Evolutionary conservation across 2,113 vertebrate genomes (phyloP).

Genomic region (Podarcis cretensis): DNA sequence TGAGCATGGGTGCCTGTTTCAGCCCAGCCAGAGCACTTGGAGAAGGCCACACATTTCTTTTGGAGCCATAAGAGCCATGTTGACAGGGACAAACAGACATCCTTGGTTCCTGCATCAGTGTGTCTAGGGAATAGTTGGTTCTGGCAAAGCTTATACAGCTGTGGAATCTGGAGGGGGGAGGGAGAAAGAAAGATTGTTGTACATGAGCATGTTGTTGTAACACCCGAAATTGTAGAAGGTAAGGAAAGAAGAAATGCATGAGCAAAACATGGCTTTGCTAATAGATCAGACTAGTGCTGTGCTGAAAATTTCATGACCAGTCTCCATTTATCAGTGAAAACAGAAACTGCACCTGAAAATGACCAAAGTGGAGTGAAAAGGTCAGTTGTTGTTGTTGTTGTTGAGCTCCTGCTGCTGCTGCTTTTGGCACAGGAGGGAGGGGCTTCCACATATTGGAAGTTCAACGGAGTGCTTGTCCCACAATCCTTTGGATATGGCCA

Average conservation of each 20-base stretch:
- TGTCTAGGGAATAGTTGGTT: neutral
- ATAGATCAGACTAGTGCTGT: neutral
- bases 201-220: neutral
- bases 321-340: no score
- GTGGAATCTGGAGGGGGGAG: neutral
- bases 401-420: no score
- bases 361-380: no score
- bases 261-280: neutral
- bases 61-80: neutral
- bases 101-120: neutral
- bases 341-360: no score
- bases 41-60: neutral
- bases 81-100: neutral
- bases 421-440: neutral
- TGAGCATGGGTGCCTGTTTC: neutral
- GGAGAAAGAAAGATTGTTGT: neutral
- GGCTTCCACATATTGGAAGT: neutral
- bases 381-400: neutral
- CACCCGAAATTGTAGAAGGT: neutral
- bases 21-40: neutral
- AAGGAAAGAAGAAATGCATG: neutral
- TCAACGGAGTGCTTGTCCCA: neutral
- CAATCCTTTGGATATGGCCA: neutral
- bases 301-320: no score
- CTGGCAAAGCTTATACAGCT: slow-evolving; percentile 5